Percentiles rank a stretch among this genome's conserved stretches.
Conservation (phyloP, 1,140 invertebrate species). For the Zaprionus africanus region DNA sequence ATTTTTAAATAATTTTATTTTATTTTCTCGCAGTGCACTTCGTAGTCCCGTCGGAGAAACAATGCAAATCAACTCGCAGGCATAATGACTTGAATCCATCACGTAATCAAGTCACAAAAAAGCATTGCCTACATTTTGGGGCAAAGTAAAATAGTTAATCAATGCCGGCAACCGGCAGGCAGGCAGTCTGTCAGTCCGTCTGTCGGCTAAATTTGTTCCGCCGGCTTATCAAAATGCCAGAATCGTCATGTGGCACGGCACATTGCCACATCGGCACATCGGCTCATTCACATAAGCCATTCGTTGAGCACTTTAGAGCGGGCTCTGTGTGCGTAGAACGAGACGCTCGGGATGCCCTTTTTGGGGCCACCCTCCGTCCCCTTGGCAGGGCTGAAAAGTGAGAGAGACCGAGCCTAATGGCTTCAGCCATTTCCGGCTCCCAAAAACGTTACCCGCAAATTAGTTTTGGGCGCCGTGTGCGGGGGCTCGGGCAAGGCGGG, state of each 20-base stretch:
- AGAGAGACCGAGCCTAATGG: conserved; percentile 63
- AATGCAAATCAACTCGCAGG: conserved; percentile 50
- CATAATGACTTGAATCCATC: conserved; percentile 74
- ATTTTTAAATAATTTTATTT: no score
- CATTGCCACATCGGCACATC: background rate
- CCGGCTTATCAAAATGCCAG: conserved; percentile 72
- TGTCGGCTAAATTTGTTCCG: conserved; percentile 66
- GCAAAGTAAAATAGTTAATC: conserved; percentile 70
- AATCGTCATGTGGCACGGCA: conserved; percentile 67
- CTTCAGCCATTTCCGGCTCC: conserved; percentile 77
- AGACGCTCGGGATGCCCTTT: conserved; percentile 3
- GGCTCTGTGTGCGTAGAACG: background rate
- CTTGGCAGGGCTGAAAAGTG: conserved; percentile 5
- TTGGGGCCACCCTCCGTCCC: background rate
- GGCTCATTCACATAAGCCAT: conserved; percentile 68
- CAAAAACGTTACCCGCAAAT: conserved; percentile 79
- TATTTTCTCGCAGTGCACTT: background rate
- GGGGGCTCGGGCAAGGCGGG: background rate
- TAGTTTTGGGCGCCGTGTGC: conserved; percentile 58
- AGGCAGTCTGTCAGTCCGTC: background rate
- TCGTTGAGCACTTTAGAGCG: conserved; percentile 43
- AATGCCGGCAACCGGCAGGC: conserved; percentile 39
- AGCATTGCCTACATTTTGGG: conserved; percentile 48
- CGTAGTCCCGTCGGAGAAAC: conserved; percentile 6
- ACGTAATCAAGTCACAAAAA: conserved; percentile 68